Percentiles rank a stretch among this genome's conserved stretches.
Conservation (phyloP, 2,888 invertebrate genomes). For the Pseudanteris insignis region DNA sequence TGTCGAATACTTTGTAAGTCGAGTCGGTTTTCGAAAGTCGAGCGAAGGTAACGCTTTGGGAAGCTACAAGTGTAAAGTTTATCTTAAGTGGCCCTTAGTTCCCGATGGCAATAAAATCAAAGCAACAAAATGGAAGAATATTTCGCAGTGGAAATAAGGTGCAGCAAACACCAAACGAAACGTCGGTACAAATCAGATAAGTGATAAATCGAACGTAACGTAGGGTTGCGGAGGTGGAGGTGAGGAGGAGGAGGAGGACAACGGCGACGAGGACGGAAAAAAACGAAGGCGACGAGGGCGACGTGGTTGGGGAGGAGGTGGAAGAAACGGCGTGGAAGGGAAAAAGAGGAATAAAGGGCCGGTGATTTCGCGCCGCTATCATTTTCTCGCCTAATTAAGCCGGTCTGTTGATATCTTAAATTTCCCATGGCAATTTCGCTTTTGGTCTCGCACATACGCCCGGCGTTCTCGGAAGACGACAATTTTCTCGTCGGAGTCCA, state of each 20-base stretch:
- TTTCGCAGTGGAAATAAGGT: conserved; percentile 18
- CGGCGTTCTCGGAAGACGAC: conserved; percentile 29
- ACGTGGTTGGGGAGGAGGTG: neutral
- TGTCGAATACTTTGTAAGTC: too few relatives aligned
- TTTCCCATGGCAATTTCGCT: conserved; percentile 19
- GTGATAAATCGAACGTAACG: conserved; percentile 32
- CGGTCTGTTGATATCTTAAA: conserved; percentile 9
- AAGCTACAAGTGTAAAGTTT: conserved; percentile 38
- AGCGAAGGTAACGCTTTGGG: conserved; percentile 3
- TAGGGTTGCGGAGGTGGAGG: neutral
- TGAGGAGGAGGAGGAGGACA: neutral
- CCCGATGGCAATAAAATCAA: conserved; percentile 17
- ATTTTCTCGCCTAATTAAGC: conserved; percentile 24
- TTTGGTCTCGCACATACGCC: conserved; percentile 4
- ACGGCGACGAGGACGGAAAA: neutral
- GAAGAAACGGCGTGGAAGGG: neutral
- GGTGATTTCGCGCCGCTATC: conserved; percentile 22
- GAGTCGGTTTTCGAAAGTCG: too few relatives aligned
- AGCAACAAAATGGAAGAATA: conserved; percentile 21
- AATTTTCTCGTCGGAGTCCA: conserved; percentile 26
- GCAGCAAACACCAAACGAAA: conserved; percentile 34
- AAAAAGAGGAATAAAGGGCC: conserved; percentile 4
- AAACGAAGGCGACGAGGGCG: neutral
- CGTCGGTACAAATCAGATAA: conserved; percentile 37
- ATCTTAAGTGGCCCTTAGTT: conserved; percentile 34